These are phyloP conservation scores for Hypsopygia costalis DNA, from an alignment of 2,888 invertebrate genomes.

Conservation along the genomic window DNA sequence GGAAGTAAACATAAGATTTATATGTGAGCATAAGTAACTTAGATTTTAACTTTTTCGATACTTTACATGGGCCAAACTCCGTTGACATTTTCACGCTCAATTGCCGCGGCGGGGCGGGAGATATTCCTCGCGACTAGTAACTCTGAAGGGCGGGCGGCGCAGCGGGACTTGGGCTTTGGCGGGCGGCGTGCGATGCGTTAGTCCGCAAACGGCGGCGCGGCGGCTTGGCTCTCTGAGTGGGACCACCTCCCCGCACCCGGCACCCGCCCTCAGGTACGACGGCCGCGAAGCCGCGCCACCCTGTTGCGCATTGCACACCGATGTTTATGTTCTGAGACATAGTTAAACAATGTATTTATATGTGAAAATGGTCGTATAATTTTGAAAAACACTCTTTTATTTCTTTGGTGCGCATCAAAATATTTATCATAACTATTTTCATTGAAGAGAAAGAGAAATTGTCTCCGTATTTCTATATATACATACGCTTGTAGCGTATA, in stretches of 20 bases:
- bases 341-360: constrained; percentile 8
- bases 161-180: constrained; percentile 23
- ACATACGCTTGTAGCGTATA: not conserved
- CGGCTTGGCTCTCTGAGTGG: constrained; percentile 41
- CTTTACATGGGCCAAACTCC: not conserved
- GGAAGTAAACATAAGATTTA: too few relatives aligned
- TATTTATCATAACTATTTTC: not conserved
- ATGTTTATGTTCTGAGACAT: constrained; percentile 51
- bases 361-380: not conserved
- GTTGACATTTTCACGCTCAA: not conserved
- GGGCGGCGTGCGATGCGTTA: constrained; percentile 40
- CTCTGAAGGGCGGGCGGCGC: constrained; percentile 5
- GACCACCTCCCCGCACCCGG: constrained; percentile 41
- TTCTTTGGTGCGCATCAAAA: not conserved
- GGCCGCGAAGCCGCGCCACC: constrained; percentile 50
- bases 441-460: not conserved
- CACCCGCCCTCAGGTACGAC: constrained; percentile 59
- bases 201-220: constrained; percentile 70
- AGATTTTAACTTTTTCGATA: not conserved
- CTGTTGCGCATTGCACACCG: constrained; percentile 73
- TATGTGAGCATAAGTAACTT: too few relatives aligned
- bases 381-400: not conserved
- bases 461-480: not conserved
- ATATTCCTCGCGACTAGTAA: constrained; percentile 1
- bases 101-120: not conserved